These are phyloP conservation scores for Helicolenus hilgendorfi DNA, from an alignment of 2,797 vertebrate species.

Conservation along the genomic window DNA sequence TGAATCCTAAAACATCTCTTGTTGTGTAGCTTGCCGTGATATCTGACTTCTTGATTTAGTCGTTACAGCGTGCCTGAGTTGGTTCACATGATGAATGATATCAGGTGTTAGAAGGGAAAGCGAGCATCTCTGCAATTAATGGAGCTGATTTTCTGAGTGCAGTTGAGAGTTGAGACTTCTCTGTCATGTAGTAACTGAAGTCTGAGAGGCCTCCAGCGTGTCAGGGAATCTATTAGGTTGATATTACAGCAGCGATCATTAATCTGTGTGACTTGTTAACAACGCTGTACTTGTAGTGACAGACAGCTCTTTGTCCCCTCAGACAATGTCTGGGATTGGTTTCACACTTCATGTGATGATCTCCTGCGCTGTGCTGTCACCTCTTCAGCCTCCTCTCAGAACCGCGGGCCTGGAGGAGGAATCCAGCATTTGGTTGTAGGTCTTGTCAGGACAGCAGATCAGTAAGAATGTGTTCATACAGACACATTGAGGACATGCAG, in stretches of 20 bases:
- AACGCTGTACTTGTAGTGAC: constrained; percentile 39
- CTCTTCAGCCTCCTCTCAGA: constrained; percentile 13
- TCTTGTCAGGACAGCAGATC: constrained; percentile 5
- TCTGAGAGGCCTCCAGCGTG: constrained; percentile 12
- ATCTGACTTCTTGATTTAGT: background rate
- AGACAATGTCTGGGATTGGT: constrained; percentile 18
- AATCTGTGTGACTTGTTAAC: constrained; percentile 64
- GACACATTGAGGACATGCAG: constrained; percentile 39
- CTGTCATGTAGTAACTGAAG: constrained; percentile 1
- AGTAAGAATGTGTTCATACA: background rate
- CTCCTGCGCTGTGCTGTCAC: constrained; percentile 2
- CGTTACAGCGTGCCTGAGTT: background rate
- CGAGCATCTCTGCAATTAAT: background rate
- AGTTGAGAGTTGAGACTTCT: background rate
- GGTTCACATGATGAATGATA: background rate
- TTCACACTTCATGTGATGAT: constrained; percentile 47
- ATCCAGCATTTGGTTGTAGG: constrained; percentile 28
- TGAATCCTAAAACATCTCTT: background rate
- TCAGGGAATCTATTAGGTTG: constrained; percentile 7
- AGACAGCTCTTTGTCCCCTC: constrained; percentile 44
- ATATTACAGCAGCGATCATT: constrained; percentile 52
- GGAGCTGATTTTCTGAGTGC: background rate
- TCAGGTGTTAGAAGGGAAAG: background rate
- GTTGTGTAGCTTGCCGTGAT: background rate
- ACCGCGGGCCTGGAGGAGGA: background rate